Evolutionary conservation across 2,797 vertebrate genomes (phyloP), one percentile per base, ranked within the genome.

Genomic region (Peromyscus attwateri): DNA sequence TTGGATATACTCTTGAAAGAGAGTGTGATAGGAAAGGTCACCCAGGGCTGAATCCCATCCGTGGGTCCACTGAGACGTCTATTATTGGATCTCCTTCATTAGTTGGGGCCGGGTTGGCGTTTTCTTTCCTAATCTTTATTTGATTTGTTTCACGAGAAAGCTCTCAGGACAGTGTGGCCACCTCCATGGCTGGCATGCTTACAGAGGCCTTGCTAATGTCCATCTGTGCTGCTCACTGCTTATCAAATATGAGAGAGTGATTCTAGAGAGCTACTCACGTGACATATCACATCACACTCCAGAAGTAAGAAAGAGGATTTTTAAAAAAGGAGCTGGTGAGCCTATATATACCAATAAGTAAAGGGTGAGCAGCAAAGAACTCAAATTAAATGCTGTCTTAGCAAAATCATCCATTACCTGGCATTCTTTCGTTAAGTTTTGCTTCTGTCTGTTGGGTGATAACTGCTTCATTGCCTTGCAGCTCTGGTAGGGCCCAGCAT

Each of bases 121-220:
- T 73, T 55, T 88, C 49, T 57, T 88, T 40, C 52, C 85, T 75
- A 31, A 17, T 80, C 94, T 96, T 97, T 88, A 98, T 97, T 91
- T 93, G 97, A 98, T 98, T 97, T 97, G 94, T 92, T 97, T 95
- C 94, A 83, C 62, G 88, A 94, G 93, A 34, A 95, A 95, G 82
- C 79, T 66, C 96, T 80, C 76, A 93, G 97, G 95, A 89, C 93
- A 77, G 43, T 40, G 87, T 94, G 82, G 79, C 95, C 70, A 92
- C 89, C 85, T 95, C 93, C 31, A 12, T 7, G 40, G 87, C 95
- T 98, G 98, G 97, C 98, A 34, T 66, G 62, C 75, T 43, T 43
- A 88, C 97, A 97, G 94, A 88, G 83, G 68, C 80, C 87, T 93
- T 82, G 91, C 66, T 76, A 82, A 96, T 80, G 92, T 81, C 97